Base-by-base conservation (phyloP, 2,888 invertebrate species). In the Pomacea canaliculata region DNA sequence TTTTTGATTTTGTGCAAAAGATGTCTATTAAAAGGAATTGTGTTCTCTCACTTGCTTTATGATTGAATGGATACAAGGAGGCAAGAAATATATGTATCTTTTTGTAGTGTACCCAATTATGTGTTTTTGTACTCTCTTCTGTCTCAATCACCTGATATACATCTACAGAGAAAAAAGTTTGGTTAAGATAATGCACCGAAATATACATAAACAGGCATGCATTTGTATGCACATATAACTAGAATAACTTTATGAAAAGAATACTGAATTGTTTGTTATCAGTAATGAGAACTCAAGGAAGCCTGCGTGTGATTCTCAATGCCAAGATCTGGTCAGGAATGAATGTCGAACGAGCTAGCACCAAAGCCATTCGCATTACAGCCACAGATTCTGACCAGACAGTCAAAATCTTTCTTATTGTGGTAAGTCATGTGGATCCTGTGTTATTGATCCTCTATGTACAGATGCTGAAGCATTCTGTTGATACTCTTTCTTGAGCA, bases 241-340 rank as follows among this genome's bases (percentile, higher is more conserved):
- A 5, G 37, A 37, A 37, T 3, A 5, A 56, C 8, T 56, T 10
- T 56, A 8, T 16, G 4, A 2, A 56, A 13, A 56, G 8, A 10
- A 10, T 13, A 56, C 51, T 56, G 51, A 10, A 56, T 56, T 4
- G 51, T 56, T 4, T 56, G 51, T 56, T 56, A 16, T 19, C 85
- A 91, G 96, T 98, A 46, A 96, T 97, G 89, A 93, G 98, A 80
- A 95, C 96, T 51, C 93, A 96, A 27, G 98, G 98, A 71, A 97
- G 96, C 85, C 93, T 97, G 83, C 93, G 97, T 76, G 94, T 98
- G 73, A 94, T 97, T 87, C 93, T 98, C 78, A 98, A 98, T 91
- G 97, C 97, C 65, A 97, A 97, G 93, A 94, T 95, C 66, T 97
- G 97, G 96, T 94, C 95, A 10, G 97, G 95, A 80, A 97, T 97